phyloP scores from a whole-genome alignment of 2,113 vertebrate species.

The Isichthys henryi region DNA sequence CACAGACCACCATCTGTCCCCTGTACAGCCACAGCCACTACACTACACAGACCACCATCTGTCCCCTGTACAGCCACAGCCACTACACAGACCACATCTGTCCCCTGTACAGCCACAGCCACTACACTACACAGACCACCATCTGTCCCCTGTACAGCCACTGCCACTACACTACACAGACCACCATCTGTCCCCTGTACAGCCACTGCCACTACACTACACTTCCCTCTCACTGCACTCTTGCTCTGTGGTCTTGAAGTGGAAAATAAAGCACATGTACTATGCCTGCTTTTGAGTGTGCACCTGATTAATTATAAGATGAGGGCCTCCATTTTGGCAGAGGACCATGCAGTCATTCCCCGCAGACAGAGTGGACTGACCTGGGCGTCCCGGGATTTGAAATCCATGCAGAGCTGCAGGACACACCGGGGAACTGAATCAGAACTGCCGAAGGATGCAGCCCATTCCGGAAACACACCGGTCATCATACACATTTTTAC shows the following conservation, averaged over 20 bases:
- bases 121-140: too few species aligned
- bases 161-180: too few species aligned
- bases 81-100: too few species aligned
- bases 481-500: not conserved
- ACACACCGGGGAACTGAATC: not conserved
- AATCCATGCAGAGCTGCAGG: not conserved
- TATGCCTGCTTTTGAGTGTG: not conserved
- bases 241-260: not conserved
- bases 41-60: too few species aligned
- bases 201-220: not conserved
- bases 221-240: not conserved
- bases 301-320: not conserved
- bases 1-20: not conserved
- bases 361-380: not conserved
- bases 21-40: too few species aligned
- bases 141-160: too few species aligned
- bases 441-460: not conserved
- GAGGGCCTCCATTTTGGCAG: not conserved
- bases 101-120: too few species aligned
- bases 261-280: slow-evolving; percentile 6
- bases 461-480: not conserved
- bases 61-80: too few species aligned
- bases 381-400: not conserved
- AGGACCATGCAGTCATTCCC: not conserved
- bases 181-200: too few species aligned